Evolutionary conservation across 2,797 vertebrate genomes (phyloP), one percentile per base, ranked within the genome.

Genomic region (Oceanodroma leucorhoa): DNA sequence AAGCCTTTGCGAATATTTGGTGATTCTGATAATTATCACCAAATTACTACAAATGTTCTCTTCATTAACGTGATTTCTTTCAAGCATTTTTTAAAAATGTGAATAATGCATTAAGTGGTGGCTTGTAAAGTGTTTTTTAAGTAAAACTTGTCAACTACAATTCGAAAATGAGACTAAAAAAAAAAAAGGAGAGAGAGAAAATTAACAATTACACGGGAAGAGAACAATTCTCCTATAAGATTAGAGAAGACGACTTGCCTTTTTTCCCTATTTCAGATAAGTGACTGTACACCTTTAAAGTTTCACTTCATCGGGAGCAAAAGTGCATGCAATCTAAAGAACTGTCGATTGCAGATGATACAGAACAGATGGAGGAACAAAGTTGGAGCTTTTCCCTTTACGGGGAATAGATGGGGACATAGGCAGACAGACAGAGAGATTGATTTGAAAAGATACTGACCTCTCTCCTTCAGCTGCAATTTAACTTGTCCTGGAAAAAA

Each of bases 1-100:
- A 99, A 99, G 99, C 98, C 98, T 99, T 98, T 99, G 99, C 98
- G 99, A 99, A 98, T 98, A 98, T 98, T 98, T 98, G 98, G 98
- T 98, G 99, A 99, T 99, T 99, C 99, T 98, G 98, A 98, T 99
- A 99, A 99, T 99, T 99, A 99, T 98, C 98, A 98, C 98, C 98
- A 99, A 99, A 99, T 99, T 99, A 99, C 99, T 99, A 98, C 98
- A 99, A 99, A 99, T 99, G 99, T 99, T 99, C 99, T 99, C 99
- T 99, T 99, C 99, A 99, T 99, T 99, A 99, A 99, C 98, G 97
- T 98, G 98, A 99, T 99, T 99, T 99, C 98, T 98, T 98, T 98
- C 98, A 98, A 98, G 98, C 98, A 96, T 98, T 96, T 98, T 98
- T 34, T 0, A 94, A 96, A 98, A 98, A 97, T 97, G 97, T 97